Conservation (phyloP, 2,797 vertebrate genomes). For the Rhynchonycteris naso region DNA sequence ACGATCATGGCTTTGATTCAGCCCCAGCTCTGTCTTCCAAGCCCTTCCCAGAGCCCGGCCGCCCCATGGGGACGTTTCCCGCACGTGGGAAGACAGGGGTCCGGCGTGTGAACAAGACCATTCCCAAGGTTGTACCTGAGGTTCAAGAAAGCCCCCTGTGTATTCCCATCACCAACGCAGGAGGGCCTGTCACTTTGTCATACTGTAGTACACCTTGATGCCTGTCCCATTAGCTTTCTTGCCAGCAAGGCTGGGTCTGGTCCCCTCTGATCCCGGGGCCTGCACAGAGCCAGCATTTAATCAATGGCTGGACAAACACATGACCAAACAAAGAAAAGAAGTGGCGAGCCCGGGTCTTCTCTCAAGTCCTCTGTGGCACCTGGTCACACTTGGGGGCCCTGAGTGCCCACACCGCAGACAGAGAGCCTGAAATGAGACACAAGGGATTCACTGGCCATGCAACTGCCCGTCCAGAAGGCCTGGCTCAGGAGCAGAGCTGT, state of each 20-base stretch:
- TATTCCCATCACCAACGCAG: neutral
- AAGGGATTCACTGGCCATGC: neutral
- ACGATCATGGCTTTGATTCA: neutral
- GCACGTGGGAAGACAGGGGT: fast-evolving
- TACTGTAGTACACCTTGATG: too few species aligned
- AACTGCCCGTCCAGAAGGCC: neutral
- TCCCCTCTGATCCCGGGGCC: neutral
- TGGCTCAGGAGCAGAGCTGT: neutral
- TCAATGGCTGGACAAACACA: fast-evolving
- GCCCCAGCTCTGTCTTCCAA: neutral
- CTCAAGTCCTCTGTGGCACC: neutral
- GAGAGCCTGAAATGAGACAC: neutral
- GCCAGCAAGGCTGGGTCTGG: neutral
- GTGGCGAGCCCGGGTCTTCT: neutral
- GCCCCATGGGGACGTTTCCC: neutral
- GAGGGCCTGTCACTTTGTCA: neutral
- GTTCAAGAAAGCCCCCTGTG: neutral
- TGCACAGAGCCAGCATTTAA: neutral
- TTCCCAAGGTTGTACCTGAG: neutral
- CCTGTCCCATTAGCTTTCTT: neutral
- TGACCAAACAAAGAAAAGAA: neutral
- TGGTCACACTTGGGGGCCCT: too few species aligned
- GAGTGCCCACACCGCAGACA: neutral
- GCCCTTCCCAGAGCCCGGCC: neutral
- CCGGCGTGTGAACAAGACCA: neutral